Evolutionary conservation across 2,113 vertebrate species (phyloP).

Genomic region (Piliocolobus tephrosceles): DNA sequence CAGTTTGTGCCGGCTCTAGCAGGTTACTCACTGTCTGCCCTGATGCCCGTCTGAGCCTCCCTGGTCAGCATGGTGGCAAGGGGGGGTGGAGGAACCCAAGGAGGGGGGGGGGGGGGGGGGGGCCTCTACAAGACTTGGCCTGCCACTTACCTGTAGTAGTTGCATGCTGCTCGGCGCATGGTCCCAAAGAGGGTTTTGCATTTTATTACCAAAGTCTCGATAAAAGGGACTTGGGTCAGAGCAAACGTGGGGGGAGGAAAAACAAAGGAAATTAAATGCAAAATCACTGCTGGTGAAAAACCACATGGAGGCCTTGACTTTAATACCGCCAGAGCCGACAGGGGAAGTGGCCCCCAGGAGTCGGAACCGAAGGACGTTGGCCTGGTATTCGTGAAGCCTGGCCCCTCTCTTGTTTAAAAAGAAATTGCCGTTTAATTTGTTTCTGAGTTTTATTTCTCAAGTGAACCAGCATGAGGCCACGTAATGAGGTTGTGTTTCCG

Average conservation of each 20-base stretch:
- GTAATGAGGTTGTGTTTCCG: conserved; percentile 74
- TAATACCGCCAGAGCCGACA: conserved; percentile 3
- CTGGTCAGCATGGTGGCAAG: neutral
- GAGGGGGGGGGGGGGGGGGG: neutral
- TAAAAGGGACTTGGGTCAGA: conserved; percentile 71
- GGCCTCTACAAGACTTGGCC: neutral
- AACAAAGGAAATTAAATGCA: conserved; percentile 77
- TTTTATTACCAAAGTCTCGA: conserved; percentile 70
- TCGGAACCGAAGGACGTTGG: conserved; percentile 44
- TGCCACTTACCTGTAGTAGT: rapidly evolving
- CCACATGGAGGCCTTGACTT: conserved; percentile 48
- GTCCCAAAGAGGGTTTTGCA: conserved; percentile 58
- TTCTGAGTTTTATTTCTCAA: conserved; percentile 79
- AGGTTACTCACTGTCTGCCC: rapidly evolving
- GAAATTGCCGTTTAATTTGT: conserved; percentile 77
- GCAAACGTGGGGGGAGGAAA: conserved; percentile 54
- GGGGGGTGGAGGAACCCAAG: neutral
- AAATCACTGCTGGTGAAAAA: conserved; percentile 27
- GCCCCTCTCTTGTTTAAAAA: conserved; percentile 65
- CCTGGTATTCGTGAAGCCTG: conserved; percentile 50
- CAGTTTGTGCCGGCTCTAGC: rapidly evolving
- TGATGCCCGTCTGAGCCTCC: rapidly evolving
- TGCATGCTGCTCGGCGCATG: neutral
- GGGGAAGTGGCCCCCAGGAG: conserved; percentile 50
- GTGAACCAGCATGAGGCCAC: conserved; percentile 70